Conservation (phyloP, 2,797 vertebrate genomes). For the Enteromius treurensis region DNA sequence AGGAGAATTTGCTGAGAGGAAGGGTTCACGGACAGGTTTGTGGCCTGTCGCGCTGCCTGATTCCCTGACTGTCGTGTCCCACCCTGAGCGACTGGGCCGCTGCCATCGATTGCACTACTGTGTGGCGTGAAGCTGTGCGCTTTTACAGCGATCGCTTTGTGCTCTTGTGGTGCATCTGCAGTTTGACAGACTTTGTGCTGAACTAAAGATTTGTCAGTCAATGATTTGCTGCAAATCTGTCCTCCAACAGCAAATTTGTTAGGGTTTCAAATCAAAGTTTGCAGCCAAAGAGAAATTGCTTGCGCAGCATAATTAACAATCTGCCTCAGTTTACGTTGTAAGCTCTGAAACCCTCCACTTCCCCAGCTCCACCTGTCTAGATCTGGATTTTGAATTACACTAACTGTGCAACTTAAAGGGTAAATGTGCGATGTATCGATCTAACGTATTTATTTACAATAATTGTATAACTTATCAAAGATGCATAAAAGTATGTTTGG, state of each 20-base stretch:
- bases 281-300: neutral
- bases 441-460: neutral
- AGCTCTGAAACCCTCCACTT: neutral
- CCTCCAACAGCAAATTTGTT: neutral
- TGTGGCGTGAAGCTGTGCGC: neutral
- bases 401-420: neutral
- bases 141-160: neutral
- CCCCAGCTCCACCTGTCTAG: neutral
- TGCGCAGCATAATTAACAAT: neutral
- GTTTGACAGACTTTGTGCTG: neutral
- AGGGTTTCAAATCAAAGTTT: neutral
- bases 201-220: neutral
- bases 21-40: slow-evolving; percentile 71
- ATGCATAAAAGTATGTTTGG: neutral
- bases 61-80: slow-evolving; percentile 49
- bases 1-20: slow-evolving; percentile 76
- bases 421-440: neutral
- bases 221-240: neutral
- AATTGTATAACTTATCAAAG: neutral
- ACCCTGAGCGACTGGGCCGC: slow-evolving; percentile 1
- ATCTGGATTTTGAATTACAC: neutral
- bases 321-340: neutral
- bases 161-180: neutral
- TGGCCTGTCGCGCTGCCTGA: slow-evolving; percentile 64
- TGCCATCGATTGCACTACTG: slow-evolving; percentile 10